Conservation (phyloP, 2,888 invertebrate genomes). For the Agrotis ipsilon region DNA sequence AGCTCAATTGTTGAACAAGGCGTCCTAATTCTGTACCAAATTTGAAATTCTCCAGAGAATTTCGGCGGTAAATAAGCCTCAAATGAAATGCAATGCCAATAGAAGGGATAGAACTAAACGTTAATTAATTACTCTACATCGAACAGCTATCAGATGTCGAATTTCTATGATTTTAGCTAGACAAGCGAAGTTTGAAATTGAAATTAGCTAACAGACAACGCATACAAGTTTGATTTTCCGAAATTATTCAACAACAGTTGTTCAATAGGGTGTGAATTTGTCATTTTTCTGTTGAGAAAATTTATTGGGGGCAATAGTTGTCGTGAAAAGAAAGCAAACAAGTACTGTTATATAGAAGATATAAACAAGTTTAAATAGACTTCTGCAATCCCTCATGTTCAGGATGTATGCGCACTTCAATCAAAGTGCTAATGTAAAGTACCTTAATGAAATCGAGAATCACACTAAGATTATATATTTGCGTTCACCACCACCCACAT, state of each 20-base stretch:
- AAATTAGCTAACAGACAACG: neutral
- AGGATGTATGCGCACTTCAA: neutral
- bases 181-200: neutral
- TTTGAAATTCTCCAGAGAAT: constrained; percentile 22
- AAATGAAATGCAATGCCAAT: constrained; percentile 15
- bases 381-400: neutral
- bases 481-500: neutral
- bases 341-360: neutral
- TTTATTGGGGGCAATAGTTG: neutral
- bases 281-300: neutral
- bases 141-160: constrained; percentile 10
- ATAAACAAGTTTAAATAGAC: constrained; percentile 3
- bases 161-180: neutral
- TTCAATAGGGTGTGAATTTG: neutral
- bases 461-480: constrained; percentile 1
- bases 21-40: constrained; percentile 13
- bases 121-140: neutral
- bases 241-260: neutral
- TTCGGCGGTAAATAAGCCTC: constrained; percentile 2
- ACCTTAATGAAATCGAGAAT: constrained; percentile 5
- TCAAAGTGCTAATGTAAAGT: too few species aligned
- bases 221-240: neutral
- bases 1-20: constrained; percentile 2
- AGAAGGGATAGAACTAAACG: neutral
- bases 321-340: neutral